These are phyloP conservation scores for Conopomorpha cramerella DNA, from an alignment of 1,140 invertebrate genomes.

Conservation along the genomic window DNA sequence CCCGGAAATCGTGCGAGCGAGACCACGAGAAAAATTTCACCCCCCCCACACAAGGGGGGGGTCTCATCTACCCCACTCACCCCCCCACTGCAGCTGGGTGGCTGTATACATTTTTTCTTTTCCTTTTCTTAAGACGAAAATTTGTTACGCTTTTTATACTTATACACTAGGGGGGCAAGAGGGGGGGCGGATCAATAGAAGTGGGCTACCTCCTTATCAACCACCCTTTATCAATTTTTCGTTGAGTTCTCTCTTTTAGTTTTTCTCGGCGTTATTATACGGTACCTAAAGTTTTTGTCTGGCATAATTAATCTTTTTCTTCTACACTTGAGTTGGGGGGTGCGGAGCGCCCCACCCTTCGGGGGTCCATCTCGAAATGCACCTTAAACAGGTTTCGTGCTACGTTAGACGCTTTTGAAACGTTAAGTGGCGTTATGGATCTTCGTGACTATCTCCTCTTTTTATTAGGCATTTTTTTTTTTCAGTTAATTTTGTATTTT, in stretches of 20 bases:
- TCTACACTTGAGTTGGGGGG: background rate
- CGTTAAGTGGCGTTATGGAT: constrained; percentile 12
- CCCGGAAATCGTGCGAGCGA: constrained; percentile 21
- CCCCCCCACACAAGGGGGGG: constrained; percentile 10
- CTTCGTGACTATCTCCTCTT: constrained; percentile 5
- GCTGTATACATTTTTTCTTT: constrained; percentile 59
- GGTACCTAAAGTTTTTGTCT: constrained; percentile 18
- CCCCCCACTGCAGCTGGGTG: constrained; percentile 24
- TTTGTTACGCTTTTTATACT: constrained; percentile 60
- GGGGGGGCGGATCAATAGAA: constrained; percentile 34
- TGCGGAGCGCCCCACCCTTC: too few relatives aligned
- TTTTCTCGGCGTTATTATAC: constrained; percentile 24
- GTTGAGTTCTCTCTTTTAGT: constrained; percentile 20
- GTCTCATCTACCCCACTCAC: background rate
- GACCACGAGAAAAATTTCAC: constrained; percentile 39
- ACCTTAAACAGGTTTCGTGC: background rate
- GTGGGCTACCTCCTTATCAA: constrained; percentile 22
- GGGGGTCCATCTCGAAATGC: background rate
- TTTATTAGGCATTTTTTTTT: constrained; percentile 11
- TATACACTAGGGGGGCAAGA: constrained; percentile 34
- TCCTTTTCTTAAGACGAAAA: constrained; percentile 61
- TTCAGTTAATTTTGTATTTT: constrained; percentile 2
- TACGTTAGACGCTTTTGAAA: constrained; percentile 8
- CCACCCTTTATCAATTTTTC: constrained; percentile 57
- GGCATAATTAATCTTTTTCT: background rate